Evolutionary conservation across 2,113 vertebrate species (phyloP), one percentile per base, ranked within the genome.

Genomic region (Lathamus discolor): DNA sequence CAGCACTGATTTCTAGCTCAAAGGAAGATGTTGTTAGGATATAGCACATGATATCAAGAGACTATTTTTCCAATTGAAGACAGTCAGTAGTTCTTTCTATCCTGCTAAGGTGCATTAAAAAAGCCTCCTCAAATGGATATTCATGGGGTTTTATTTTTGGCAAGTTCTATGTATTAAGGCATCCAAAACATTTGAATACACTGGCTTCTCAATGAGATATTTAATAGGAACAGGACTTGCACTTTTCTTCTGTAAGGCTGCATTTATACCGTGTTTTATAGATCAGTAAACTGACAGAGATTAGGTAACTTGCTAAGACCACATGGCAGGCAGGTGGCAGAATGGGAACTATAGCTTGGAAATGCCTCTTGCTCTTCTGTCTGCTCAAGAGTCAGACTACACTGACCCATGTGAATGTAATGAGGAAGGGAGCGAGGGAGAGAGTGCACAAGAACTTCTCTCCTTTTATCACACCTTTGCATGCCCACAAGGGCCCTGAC

Each of bases 381-480:
- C 88, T 95, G 83, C 92, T 93, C 78, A 62, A 69, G 78, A 95
- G 93, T 92, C 94, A 95, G 86, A 70, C 74, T 62, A 49, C 1
- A 7, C 91, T 96, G 96, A 96, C 96, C 95, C 2, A 3, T 35
- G 72, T 24, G 62, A 85, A 49, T 51, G 94, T 96, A 93, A 93
- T 57, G 84, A 93, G 92, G 83, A 74, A 93, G 92, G 85, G 94
- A 96, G 93, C 41, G 7, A 91, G 92, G 88, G 81, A 95, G 89
- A 76, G 54, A 86, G 86, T 84, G 88, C 92, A 70, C 46, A 33
- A 88, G 95, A 94, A 96, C 95, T 92, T 88, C 88, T 92, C 95
- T 94, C 73, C 95, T 94, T 96, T 96, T 92, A 97, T 97, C 96
- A 73, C 94, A 97, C 95, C 95, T 97, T 87, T 89, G 95, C 93